Percentiles rank a stretch among this genome's conserved stretches.
phyloP scores from a whole-genome alignment of 2,888 invertebrate species.

The Isoperla grammatica region DNA sequence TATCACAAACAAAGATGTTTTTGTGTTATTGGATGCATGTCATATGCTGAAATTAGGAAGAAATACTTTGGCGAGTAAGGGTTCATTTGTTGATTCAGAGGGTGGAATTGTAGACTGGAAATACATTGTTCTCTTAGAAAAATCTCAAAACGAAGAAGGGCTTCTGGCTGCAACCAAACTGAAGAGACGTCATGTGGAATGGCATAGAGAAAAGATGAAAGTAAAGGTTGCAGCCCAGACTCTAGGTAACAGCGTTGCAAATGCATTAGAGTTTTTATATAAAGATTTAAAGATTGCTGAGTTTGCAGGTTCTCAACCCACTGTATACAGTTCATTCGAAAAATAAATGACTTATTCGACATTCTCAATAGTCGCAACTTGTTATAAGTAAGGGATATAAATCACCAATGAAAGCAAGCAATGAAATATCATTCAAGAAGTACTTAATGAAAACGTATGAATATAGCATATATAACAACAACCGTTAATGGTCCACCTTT shows the following conservation, averaged over 20 bases:
- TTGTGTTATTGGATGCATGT: slow-evolving; percentile 28
- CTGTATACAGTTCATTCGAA: slow-evolving; percentile 22
- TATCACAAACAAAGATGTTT: background rate
- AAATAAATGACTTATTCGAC: slow-evolving; percentile 24
- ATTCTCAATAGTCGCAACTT: slow-evolving; percentile 21
- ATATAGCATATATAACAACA: background rate
- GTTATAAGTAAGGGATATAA: background rate
- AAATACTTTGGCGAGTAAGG: slow-evolving; percentile 25
- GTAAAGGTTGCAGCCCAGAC: slow-evolving; percentile 14
- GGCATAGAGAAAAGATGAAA: slow-evolving; percentile 7
- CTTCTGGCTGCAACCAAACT: slow-evolving; percentile 29
- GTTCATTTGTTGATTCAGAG: slow-evolving; percentile 13
- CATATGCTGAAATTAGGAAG: slow-evolving; percentile 31
- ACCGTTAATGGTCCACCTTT: background rate
- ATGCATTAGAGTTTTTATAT: slow-evolving; percentile 15
- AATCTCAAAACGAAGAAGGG: slow-evolving; percentile 26
- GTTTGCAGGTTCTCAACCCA: slow-evolving; percentile 20
- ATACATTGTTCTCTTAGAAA: slow-evolving; percentile 22
- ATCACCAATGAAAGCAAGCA: background rate
- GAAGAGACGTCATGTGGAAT: slow-evolving; percentile 21
- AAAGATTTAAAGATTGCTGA: slow-evolving; percentile 16
- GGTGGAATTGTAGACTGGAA: slow-evolving; percentile 25
- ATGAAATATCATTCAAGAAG: background rate
- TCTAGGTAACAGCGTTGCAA: slow-evolving; percentile 24
- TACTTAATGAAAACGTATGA: background rate